phyloP scores from a whole-genome alignment of 1,140 invertebrate genomes.

The Copidosoma floridanum region DNA sequence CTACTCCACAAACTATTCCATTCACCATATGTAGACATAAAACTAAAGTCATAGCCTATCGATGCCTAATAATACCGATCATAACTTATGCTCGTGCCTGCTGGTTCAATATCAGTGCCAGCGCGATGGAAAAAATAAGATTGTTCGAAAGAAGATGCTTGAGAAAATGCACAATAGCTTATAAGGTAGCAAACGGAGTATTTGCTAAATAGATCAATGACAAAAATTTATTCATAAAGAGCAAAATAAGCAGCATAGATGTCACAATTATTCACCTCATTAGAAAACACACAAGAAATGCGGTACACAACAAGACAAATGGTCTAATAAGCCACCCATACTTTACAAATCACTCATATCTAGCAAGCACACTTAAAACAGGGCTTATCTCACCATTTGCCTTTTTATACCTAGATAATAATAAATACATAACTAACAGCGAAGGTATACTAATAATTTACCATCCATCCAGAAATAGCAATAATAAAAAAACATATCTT shows the following conservation, averaged over 20 bases:
- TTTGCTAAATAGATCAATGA: constrained; percentile 7
- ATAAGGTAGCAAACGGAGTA: background rate
- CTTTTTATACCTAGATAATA: too few relatives aligned
- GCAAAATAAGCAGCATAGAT: constrained; percentile 14
- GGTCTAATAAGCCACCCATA: too few relatives aligned
- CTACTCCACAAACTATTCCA: constrained; percentile 12
- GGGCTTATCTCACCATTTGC: too few relatives aligned
- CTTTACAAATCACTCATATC: too few relatives aligned
- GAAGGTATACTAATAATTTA: too few relatives aligned
- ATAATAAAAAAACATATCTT: too few relatives aligned
- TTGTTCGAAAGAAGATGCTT: constrained; percentile 18
- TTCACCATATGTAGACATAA: constrained; percentile 8
- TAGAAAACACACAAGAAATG: too few relatives aligned
- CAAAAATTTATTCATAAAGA: background rate
- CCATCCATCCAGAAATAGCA: too few relatives aligned
- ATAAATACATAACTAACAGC: too few relatives aligned
- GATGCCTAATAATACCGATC: constrained; percentile 22
- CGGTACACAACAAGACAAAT: too few relatives aligned
- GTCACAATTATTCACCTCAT: background rate
- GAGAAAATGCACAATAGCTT: constrained; percentile 16
- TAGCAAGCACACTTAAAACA: too few relatives aligned
- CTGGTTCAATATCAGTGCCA: constrained; percentile 19
- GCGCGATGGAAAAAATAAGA: constrained; percentile 21
- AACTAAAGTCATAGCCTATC: constrained; percentile 23
- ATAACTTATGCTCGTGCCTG: constrained; percentile 15